Conservation (phyloP, 2,888 invertebrate species). For the Steinernema scapterisci region DNA sequence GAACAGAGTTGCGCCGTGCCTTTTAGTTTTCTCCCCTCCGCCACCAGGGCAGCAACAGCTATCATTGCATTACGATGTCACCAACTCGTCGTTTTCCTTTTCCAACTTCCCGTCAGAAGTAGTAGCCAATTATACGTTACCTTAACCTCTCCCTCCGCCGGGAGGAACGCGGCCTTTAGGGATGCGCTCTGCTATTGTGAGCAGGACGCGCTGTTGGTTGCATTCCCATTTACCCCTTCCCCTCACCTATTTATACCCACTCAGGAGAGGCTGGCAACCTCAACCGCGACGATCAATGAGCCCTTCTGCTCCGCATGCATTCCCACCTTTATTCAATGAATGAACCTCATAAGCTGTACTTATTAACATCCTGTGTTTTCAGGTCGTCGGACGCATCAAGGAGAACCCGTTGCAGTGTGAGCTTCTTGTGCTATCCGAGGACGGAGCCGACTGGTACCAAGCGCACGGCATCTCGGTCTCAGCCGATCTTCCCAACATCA, state of each 20-base stretch:
- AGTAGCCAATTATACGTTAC: conserved; percentile 2
- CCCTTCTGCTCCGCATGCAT: background rate
- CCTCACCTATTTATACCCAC: no score
- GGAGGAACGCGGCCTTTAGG: background rate
- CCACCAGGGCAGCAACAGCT: background rate
- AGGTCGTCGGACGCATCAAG: conserved; percentile 65
- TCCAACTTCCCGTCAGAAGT: no score
- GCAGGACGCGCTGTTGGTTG: background rate
- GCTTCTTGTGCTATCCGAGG: conserved; percentile 82
- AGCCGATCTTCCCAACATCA: conserved; percentile 51
- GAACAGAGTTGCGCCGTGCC: background rate
- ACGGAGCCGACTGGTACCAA: conserved; percentile 77
- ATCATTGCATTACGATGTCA: background rate
- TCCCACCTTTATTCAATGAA: background rate
- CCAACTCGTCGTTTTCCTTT: no score
- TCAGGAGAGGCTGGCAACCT: background rate
- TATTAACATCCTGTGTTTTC: background rate
- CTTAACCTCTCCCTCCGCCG: background rate
- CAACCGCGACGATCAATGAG: background rate
- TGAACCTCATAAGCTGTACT: background rate
- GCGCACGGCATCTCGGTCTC: conserved; percentile 53
- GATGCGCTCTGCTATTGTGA: background rate
- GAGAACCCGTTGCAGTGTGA: conserved; percentile 74
- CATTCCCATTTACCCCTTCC: background rate
- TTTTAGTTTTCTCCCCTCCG: background rate